A percentile compares a stretch with the other conserved stretches of the same genome.
Conservation (phyloP, 2,797 vertebrate species). For the Scolopax rusticola region DNA sequence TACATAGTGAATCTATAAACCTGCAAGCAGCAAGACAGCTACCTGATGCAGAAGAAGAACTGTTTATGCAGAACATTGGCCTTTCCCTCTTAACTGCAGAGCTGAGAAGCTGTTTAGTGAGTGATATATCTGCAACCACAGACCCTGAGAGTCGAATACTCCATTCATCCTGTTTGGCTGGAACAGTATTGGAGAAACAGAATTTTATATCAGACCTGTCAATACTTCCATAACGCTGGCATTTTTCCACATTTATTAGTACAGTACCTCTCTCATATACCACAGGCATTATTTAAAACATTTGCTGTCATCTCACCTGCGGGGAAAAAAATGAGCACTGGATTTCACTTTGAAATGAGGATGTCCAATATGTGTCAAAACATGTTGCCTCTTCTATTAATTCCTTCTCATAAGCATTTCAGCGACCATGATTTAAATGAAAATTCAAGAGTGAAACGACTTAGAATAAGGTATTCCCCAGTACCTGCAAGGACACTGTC, state of each 20-base stretch:
- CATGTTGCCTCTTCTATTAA: neutral
- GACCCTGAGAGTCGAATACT: neutral
- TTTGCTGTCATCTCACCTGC: conserved; percentile 11
- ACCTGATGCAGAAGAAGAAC: neutral
- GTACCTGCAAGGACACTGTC: conserved; percentile 35
- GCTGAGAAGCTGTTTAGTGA: neutral
- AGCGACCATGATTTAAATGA: neutral
- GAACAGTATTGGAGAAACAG: neutral
- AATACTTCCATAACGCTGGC: neutral
- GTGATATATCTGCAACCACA: neutral
- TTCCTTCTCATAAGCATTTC: conserved; percentile 14
- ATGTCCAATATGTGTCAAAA: conserved; percentile 14
- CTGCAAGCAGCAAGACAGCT: neutral
- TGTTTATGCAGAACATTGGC: neutral
- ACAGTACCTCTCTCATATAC: neutral
- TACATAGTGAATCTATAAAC: neutral
- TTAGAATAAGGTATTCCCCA: neutral
- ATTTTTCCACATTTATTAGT: neutral
- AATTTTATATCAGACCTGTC: conserved; percentile 7
- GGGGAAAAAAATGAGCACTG: neutral
- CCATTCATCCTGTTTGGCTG: neutral
- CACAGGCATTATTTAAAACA: neutral
- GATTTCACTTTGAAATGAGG: neutral
- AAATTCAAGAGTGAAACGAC: neutral
- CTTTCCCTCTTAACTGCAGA: neutral